Conservation (phyloP, 1,140 invertebrate species). For the Cotesia chilonis region DNA sequence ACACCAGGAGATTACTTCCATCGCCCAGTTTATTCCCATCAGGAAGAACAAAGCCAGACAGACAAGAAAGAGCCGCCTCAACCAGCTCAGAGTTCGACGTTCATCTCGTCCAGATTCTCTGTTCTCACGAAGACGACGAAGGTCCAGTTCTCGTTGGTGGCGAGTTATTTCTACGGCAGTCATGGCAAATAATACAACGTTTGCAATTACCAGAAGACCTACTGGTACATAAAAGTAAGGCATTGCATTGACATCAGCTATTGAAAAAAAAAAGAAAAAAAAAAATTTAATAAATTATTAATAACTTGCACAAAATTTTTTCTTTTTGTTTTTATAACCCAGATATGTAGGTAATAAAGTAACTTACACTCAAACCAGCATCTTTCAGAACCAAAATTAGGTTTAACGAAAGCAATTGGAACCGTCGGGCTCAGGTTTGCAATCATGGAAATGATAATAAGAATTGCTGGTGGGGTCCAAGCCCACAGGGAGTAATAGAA, state of each 20-base stretch:
- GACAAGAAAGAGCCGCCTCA: conserved; percentile 58
- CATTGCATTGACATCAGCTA: conserved; percentile 68
- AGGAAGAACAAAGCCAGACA: conserved; percentile 66
- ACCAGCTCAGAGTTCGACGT: conserved; percentile 48
- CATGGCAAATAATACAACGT: conserved; percentile 67
- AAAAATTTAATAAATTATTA: neutral
- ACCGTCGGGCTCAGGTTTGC: conserved; percentile 63
- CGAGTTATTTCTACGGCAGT: conserved; percentile 59
- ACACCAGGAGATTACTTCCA: conserved; percentile 67
- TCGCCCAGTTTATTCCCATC: conserved; percentile 69
- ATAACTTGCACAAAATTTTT: neutral
- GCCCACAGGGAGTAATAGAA: conserved; percentile 71
- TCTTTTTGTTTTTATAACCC: neutral
- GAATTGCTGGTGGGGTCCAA: conserved; percentile 64
- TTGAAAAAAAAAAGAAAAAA: conserved; percentile 38
- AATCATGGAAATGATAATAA: conserved; percentile 61
- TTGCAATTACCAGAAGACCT: conserved; percentile 66
- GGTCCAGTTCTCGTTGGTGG: conserved; percentile 56
- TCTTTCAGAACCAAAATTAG: conserved; percentile 59
- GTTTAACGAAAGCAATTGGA: conserved; percentile 63
- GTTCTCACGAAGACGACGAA: conserved; percentile 54
- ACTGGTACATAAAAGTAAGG: conserved; percentile 73
- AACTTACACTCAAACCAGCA: conserved; percentile 68
- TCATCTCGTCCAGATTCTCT: conserved; percentile 54
- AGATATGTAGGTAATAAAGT: conserved; percentile 4